Evolutionary conservation across 1,140 invertebrate species (phyloP), one percentile per base, ranked within the genome.

Genomic region (Drosophila sp.): DNA sequence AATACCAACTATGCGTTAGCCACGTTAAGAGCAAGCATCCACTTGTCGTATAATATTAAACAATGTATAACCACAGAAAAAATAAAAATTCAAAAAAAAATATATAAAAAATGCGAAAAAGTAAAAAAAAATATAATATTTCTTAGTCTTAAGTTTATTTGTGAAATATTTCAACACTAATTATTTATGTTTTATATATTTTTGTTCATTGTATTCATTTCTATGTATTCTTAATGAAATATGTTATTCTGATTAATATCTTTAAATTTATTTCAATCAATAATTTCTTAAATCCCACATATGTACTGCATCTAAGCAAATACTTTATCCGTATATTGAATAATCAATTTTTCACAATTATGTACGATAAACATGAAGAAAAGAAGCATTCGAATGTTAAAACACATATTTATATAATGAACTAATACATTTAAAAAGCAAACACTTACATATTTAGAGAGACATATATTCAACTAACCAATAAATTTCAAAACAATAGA

Each of bases 21-120:
- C 82, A 71, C 82, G 87, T 90, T 90, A 90, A 80, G 87, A 90
- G 87, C 76, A 80, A 83, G 71, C 57, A 72, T 67, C 18, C 72
- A 72, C 57, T 72, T 80, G 64, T 90, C 81, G 72, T 82, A 90
- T 73, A 70, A 67, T 76, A 90, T 57, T 67, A 21, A 21, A 80
- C 51, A 48, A 81, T 46, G 79, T 59, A 74, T 80, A 80, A 72
- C 40, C 79, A n/a, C 65, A 62, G 65, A 79, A 73, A 78, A 67
- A 58, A 53, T 53, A 41, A 56, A 70, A 78, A 89, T 73, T 54
- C 34, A 8, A 16, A 53, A 63, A 66, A 66, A 72, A 69, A 84
- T 83, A 65, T 38, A 50, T 66, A 16, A 78, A 81, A 78, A 81
- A 11, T 40, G 59, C 1, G 32, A 69, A 59, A 79, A 72, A 32